These are phyloP conservation scores for Drosophila macrothrix DNA, from an alignment of 2,888 invertebrate genomes.

Conservation along the genomic window DNA sequence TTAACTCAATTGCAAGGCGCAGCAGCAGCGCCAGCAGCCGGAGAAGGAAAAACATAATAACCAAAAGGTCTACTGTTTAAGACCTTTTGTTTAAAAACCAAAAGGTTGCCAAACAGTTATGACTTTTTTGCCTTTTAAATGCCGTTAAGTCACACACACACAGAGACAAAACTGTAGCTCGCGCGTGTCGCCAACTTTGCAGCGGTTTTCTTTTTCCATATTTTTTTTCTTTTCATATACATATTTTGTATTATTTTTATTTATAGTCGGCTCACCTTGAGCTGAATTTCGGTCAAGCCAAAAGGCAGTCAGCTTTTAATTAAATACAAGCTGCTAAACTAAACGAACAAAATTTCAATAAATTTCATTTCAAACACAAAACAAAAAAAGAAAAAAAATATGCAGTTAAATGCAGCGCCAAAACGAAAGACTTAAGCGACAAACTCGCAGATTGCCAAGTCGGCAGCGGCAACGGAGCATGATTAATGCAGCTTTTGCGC, in stretches of 20 bases:
- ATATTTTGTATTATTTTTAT: constrained; percentile 39
- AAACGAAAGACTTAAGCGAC: constrained; percentile 77
- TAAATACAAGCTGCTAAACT: constrained; percentile 57
- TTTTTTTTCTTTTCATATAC: constrained; percentile 21
- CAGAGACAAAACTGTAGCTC: not conserved
- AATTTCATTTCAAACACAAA: constrained; percentile 55
- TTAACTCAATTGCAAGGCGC: constrained; percentile 60
- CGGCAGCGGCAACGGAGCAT: constrained; percentile 30
- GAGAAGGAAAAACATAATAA: constrained; percentile 5
- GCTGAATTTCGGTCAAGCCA: constrained; percentile 78
- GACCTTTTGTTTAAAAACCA: constrained; percentile 32
- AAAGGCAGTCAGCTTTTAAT: constrained; percentile 71
- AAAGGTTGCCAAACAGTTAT: constrained; percentile 68
- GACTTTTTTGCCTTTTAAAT: constrained; percentile 51
- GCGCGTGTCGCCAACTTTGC: constrained; percentile 58
- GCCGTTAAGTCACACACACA: constrained; percentile 41
- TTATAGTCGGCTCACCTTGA: constrained; percentile 66
- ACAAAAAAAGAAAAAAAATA: constrained; percentile 25
- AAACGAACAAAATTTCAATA: constrained; percentile 57
- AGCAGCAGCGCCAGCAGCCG: constrained; percentile 13
- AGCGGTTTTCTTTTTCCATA: constrained; percentile 56
- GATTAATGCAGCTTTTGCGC: constrained; percentile 75
- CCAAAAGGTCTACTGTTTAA: constrained; percentile 18
- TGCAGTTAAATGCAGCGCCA: constrained; percentile 40
- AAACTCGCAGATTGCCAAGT: constrained; percentile 38